Evolutionary conservation across 2,888 invertebrate genomes (phyloP).

Genomic region (Teleogryllus oceanicus): DNA sequence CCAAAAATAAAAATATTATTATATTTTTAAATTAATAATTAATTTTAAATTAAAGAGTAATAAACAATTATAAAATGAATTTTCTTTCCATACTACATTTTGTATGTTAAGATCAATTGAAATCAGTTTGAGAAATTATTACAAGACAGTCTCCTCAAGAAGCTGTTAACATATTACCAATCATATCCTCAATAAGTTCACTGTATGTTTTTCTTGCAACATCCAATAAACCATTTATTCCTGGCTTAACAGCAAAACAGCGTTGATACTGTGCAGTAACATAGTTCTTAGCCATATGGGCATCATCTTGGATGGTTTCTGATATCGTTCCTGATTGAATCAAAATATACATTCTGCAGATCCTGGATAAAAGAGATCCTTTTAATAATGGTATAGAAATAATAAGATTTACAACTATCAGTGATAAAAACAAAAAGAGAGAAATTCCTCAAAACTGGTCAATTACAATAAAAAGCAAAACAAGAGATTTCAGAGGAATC

Average conservation of each 20-base stretch:
- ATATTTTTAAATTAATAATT: too few relatives aligned
- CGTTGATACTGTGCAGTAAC: conserved; percentile 59
- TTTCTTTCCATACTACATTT: too few relatives aligned
- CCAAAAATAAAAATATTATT: too few relatives aligned
- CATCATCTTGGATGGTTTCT: conserved; percentile 56
- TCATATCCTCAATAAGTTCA: conserved; percentile 79
- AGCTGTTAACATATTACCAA: conserved; percentile 48
- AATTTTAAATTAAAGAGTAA: too few relatives aligned
- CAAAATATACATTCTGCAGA: conserved; percentile 46
- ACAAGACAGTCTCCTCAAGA: too few relatives aligned
- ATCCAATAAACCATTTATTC: conserved; percentile 76
- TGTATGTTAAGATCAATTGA: too few relatives aligned
- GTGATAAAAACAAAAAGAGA: not conserved
- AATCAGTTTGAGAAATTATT: too few relatives aligned
- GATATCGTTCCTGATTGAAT: conserved; percentile 53
- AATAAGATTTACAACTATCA: not conserved
- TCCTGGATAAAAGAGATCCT: not conserved
- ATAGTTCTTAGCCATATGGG: conserved; percentile 52
- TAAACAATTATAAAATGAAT: too few relatives aligned
- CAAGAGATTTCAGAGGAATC: too few relatives aligned
- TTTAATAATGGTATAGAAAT: not conserved
- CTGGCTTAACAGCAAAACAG: conserved; percentile 73
- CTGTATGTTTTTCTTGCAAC: conserved; percentile 78
- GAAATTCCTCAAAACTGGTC: not conserved
- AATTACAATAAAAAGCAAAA: too few relatives aligned